phyloP scores from a whole-genome alignment of 2,797 vertebrate genomes.

The Allobates femoralis region DNA sequence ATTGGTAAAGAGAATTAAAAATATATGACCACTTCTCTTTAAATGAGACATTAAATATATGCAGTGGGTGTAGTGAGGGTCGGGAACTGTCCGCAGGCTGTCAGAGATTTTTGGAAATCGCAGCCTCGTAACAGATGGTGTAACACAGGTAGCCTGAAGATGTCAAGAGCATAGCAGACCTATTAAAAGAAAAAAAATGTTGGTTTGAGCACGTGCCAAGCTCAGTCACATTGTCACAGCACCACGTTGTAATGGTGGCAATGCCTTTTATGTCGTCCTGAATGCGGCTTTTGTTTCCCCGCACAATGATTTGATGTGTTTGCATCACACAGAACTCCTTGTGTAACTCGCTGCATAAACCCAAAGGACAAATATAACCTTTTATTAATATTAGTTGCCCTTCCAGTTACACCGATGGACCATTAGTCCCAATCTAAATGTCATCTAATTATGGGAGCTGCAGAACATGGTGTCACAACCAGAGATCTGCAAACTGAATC shows the following conservation, averaged over 20 bases:
- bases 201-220: not conserved
- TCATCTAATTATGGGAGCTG: not conserved
- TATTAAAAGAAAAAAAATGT: constrained; percentile 5
- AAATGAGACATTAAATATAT: not conserved
- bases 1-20: not conserved
- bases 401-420: not conserved
- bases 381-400: constrained; percentile 1
- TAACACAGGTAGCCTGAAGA: not conserved
- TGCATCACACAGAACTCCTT: constrained; percentile 15
- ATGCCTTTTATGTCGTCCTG: not conserved
- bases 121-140: not conserved
- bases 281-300: constrained; percentile 32
- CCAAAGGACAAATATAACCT: constrained; percentile 15
- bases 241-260: constrained; percentile 26
- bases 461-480: not conserved
- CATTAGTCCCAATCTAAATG: not conserved
- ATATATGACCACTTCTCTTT: not conserved
- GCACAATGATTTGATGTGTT: constrained; percentile 38
- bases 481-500: not conserved
- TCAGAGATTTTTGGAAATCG: not conserved
- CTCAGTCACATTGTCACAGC: constrained; percentile 27
- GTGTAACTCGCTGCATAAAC: not conserved
- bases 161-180: not conserved
- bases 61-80: not conserved
- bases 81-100: not conserved